Evolutionary conservation across 2,888 invertebrate species (phyloP).

Genomic region (Conchocele bisecta): DNA sequence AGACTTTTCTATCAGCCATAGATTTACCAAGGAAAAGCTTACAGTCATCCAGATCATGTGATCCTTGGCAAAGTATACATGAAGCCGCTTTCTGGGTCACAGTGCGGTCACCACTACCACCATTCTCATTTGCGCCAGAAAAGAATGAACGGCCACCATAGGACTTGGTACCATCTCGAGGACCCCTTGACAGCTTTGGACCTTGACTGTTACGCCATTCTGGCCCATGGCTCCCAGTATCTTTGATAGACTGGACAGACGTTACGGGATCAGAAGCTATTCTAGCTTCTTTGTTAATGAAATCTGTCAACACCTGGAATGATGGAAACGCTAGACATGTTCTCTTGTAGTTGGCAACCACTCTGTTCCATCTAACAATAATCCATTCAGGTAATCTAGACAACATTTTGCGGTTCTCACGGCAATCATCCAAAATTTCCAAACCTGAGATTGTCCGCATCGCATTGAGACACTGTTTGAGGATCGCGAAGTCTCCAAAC

Average conservation of each 20-base stretch:
- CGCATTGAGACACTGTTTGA: too few species aligned
- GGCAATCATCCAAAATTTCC: slow-evolving; percentile 1
- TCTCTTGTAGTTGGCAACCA: slow-evolving; percentile 13
- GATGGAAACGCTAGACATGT: slow-evolving; percentile 3
- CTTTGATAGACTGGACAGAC: slow-evolving; percentile 4
- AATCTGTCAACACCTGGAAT: neutral
- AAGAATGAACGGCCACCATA: slow-evolving; percentile 14
- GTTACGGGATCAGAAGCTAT: slow-evolving; percentile 25
- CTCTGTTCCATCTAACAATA: slow-evolving; percentile 13
- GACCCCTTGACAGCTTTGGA: neutral
- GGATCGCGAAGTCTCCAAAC: too few species aligned
- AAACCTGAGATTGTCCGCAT: neutral
- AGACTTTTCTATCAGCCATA: slow-evolving; percentile 34
- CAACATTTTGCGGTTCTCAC: slow-evolving; percentile 26
- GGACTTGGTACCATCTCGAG: neutral
- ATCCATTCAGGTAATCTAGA: slow-evolving; percentile 43
- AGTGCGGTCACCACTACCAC: neutral
- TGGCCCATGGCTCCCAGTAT: too few species aligned
- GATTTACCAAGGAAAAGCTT: slow-evolving; percentile 22
- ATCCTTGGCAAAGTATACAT: slow-evolving; percentile 29
- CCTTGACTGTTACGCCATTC: too few species aligned
- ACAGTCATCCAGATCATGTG: slow-evolving; percentile 38
- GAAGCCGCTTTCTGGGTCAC: neutral
- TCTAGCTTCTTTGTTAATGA: slow-evolving; percentile 17
- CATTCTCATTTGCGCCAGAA: slow-evolving; percentile 1